Evolutionary conservation across 2,113 vertebrate species (phyloP), one percentile per base, ranked within the genome.

Genomic region (Cinclus mexicanus): DNA sequence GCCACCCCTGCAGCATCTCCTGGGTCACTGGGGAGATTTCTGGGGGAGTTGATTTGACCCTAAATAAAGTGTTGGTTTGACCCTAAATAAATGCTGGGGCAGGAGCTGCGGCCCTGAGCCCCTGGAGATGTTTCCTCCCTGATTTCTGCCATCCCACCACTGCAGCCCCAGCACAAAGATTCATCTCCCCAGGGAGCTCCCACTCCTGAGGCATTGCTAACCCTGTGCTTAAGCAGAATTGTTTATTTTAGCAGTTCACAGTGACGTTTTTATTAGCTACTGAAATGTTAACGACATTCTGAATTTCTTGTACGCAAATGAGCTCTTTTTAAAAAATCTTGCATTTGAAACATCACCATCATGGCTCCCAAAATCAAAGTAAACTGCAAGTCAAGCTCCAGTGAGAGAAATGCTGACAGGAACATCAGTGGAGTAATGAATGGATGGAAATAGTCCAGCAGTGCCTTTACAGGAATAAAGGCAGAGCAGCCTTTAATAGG

Each of bases 371-470:
- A 55, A 88, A 39, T 8, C 25, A 39, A 83, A 83, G 39, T 39
- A 31, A 91, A 49, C 57, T 26, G 41, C 10, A 1, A 80, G 46
- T 6, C 61, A 39, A 5, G 39, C 50, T 61, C 7, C 68, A 47
- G 13, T 1, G 19, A 75, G 49, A 37, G 29, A 37, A 85, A 72
- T 5, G 33, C 60, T 55, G 74, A 55, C 23, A 81, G 55, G 55
- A 78, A 9, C 23, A 19, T 28, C 52, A 33, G 26, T 4, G 53
- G 5, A 33, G 19, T 10, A 4, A 46, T 7, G 12, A 7, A 5
- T 5, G 4, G 0, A 1, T 31, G 28, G 37, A 37, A 29, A 39
- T 21, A 6, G 44, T 24, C 22, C 11, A 61, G 28, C 3, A 22
- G 23, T 26, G 29, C 29, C 61, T 28, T 6, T 10, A 1, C 1